These are phyloP conservation scores for Arctia plantaginis DNA, from an alignment of 2,888 invertebrate species.

Conservation along the genomic window DNA sequence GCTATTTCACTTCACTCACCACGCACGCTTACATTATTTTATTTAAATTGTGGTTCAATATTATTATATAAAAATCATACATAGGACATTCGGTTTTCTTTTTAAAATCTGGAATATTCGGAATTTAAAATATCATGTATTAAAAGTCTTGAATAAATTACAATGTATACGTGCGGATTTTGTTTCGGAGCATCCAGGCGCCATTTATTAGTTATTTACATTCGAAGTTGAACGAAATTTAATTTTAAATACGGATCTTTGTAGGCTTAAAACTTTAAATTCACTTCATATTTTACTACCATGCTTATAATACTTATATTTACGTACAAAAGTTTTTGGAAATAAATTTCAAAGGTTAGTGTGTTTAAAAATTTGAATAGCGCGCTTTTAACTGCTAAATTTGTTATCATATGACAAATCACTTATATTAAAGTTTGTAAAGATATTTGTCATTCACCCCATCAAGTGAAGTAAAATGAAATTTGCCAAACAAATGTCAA, in stretches of 20 bases:
- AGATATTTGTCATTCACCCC: not conserved
- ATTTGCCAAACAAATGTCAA: not conserved
- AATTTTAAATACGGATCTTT: not conserved
- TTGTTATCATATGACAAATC: not conserved
- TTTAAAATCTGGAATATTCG: not conserved
- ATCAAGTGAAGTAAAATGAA: not conserved
- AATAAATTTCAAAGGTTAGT: not conserved
- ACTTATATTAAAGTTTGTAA: not conserved
- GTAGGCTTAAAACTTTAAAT: not conserved
- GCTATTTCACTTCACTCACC: not conserved
- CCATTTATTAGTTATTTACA: conserved; percentile 3
- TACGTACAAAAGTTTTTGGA: not conserved
- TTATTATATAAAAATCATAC: not conserved
- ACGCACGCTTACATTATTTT: not conserved
- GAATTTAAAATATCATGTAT: not conserved
- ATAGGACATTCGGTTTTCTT: not conserved
- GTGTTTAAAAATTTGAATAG: not conserved
- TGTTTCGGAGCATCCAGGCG: not conserved
- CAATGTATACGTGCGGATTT: not conserved
- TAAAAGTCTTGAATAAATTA: not conserved
- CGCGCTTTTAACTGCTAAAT: not conserved
- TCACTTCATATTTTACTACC: not conserved
- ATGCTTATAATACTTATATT: not conserved
- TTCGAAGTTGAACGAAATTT: not conserved
- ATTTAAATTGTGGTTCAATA: not conserved